Evolutionary conservation across 2,888 invertebrate genomes (phyloP).

Genomic region (Volucella inanis): DNA sequence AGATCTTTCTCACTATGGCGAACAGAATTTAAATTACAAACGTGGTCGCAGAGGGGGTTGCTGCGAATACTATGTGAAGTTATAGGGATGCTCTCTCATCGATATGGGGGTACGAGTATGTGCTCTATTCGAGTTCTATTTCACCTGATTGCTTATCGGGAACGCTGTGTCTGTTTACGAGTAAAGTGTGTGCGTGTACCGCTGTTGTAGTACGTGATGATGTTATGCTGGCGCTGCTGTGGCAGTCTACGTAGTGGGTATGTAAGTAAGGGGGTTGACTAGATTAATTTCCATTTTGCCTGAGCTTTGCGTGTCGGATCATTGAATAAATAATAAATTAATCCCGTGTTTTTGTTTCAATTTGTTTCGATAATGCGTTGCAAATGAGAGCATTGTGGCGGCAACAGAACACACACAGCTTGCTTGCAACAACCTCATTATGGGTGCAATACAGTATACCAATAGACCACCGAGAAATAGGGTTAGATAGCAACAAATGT

Average conservation of each 20-base stretch:
- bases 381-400: constrained; percentile 49
- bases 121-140: constrained; percentile 55
- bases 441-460: neutral
- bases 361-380: constrained; percentile 72
- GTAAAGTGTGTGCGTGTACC: constrained; percentile 15
- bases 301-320: constrained; percentile 73
- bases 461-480: neutral
- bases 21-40: constrained; percentile 68
- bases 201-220: neutral
- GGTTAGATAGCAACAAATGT: constrained; percentile 30
- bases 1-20: constrained; percentile 4
- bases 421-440: neutral
- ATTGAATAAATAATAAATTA: constrained; percentile 75
- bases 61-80: neutral
- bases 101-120: constrained; percentile 38
- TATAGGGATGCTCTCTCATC: constrained; percentile 28
- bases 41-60: constrained; percentile 14
- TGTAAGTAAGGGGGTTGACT: constrained; percentile 43
- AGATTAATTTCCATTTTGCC: constrained; percentile 75
- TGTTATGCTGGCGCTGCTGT: neutral
- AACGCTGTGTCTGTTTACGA: constrained; percentile 5
- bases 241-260: neutral
- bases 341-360: constrained; percentile 74
- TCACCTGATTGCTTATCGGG: constrained; percentile 69
- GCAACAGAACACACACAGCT: neutral